Percentiles rank a stretch among this genome's conserved stretches.
phyloP scores from a whole-genome alignment of 1,140 invertebrate species.

The Antheraea pernyi region DNA sequence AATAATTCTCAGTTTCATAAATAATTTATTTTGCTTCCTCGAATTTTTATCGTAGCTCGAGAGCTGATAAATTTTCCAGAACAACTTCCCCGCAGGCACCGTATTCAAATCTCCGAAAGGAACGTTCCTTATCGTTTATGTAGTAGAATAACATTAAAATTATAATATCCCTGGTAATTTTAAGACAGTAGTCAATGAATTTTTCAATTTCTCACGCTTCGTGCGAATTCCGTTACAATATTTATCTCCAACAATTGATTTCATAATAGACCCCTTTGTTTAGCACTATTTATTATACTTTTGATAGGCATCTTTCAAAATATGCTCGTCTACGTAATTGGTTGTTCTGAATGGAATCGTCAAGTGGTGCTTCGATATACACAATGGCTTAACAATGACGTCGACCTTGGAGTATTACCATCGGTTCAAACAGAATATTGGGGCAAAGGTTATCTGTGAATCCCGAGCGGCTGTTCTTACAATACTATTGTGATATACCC shows the following conservation, averaged over 20 bases:
- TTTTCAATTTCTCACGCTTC: slow-evolving; percentile 13
- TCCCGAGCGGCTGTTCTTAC: slow-evolving; percentile 21
- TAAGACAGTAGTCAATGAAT: background rate
- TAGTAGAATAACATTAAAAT: slow-evolving; percentile 28
- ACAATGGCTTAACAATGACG: slow-evolving; percentile 50
- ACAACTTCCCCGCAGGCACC: slow-evolving; percentile 22
- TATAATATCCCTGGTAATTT: slow-evolving; percentile 16
- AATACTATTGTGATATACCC: slow-evolving; percentile 37
- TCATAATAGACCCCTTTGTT: slow-evolving; percentile 27
- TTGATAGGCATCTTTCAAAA: slow-evolving; percentile 38
- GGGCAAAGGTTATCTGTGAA: slow-evolving; percentile 60
- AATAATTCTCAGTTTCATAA: slow-evolving; percentile 39
- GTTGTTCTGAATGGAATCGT: slow-evolving; percentile 37
- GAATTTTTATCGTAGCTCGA: slow-evolving; percentile 34
- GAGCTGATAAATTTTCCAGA: slow-evolving; percentile 30
- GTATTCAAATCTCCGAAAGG: slow-evolving; percentile 38
- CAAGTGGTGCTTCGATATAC: slow-evolving; percentile 31
- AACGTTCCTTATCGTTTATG: slow-evolving; percentile 37
- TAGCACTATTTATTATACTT: slow-evolving; percentile 30
- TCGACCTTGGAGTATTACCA: slow-evolving; percentile 54
- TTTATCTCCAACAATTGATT: slow-evolving; percentile 18
- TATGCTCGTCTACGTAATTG: slow-evolving; percentile 35
- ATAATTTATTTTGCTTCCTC: slow-evolving; percentile 47
- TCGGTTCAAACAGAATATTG: slow-evolving; percentile 68
- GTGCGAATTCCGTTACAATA: slow-evolving; percentile 13